Evolutionary conservation across 2,888 invertebrate genomes (phyloP).

Genomic region (Pyrochroa serraticornis): DNA sequence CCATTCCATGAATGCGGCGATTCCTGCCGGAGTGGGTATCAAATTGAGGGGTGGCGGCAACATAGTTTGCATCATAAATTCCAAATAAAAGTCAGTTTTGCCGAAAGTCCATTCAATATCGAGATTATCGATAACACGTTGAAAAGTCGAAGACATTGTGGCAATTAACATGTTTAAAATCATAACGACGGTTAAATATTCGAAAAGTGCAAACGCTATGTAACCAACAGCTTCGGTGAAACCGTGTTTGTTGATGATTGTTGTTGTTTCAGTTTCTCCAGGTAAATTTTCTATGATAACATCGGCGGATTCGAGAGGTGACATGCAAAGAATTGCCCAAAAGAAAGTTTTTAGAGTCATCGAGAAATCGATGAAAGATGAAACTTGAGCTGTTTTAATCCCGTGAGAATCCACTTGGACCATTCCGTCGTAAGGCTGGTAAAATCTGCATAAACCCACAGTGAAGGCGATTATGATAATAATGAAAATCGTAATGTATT

Average conservation of each 20-base stretch:
- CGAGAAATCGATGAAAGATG: constrained; percentile 65
- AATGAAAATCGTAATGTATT: constrained; percentile 66
- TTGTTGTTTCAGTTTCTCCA: constrained; percentile 57
- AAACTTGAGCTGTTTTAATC: constrained; percentile 64
- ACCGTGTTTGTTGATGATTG: constrained; percentile 62
- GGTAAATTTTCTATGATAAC: constrained; percentile 68
- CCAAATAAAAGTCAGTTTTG: constrained; percentile 74
- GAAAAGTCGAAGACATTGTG: constrained; percentile 80
- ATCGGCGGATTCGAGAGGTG: constrained; percentile 68
- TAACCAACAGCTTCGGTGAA: constrained; percentile 73
- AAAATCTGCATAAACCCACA: constrained; percentile 66
- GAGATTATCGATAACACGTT: constrained; percentile 70
- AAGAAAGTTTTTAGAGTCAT: constrained; percentile 70
- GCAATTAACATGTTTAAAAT: constrained; percentile 80
- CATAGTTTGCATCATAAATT: constrained; percentile 73
- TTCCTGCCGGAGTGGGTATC: constrained; percentile 65
- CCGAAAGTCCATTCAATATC: constrained; percentile 80
- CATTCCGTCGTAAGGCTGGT: constrained; percentile 69
- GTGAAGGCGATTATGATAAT: constrained; percentile 67
- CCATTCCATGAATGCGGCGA: constrained; percentile 60
- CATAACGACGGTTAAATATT: constrained; percentile 74
- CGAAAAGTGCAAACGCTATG: constrained; percentile 70
- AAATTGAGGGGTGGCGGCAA: constrained; percentile 76
- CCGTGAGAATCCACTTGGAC: constrained; percentile 59
- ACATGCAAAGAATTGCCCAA: constrained; percentile 74